Conservation (phyloP, 2,113 vertebrate genomes). For the Amblyornis subalaris region DNA sequence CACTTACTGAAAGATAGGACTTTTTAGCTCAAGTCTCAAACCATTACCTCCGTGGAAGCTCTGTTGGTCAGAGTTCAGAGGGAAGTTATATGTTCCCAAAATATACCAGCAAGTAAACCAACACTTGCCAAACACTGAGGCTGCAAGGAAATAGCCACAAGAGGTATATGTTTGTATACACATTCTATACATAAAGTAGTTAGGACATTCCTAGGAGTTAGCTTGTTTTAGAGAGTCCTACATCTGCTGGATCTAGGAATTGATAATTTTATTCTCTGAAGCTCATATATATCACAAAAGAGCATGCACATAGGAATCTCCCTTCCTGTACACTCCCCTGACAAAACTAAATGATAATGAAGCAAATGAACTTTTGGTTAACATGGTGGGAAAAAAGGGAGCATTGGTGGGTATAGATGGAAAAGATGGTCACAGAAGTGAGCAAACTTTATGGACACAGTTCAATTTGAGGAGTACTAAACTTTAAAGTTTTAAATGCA, state of each 20-base stretch:
- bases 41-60: neutral
- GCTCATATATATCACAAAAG: neutral
- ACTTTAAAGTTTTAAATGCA: neutral
- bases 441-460: neutral
- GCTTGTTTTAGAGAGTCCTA: neutral
- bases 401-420: neutral
- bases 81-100: neutral
- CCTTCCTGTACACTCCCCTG: neutral
- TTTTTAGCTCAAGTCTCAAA: neutral
- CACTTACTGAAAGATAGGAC: neutral
- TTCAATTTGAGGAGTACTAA: neutral
- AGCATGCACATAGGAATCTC: neutral
- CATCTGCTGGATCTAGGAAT: neutral
- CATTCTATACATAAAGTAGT: fast-evolving
- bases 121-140: neutral
- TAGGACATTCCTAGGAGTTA: neutral
- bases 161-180: neutral
- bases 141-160: neutral
- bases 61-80: neutral
- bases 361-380: neutral
- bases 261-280: neutral
- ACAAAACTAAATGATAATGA: neutral
- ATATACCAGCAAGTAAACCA: neutral
- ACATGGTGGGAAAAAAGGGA: neutral
- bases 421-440: neutral